Evolutionary conservation across 2,113 vertebrate genomes (phyloP), one percentile per base, ranked within the genome.

Genomic region (Sclerurus mexicanus): DNA sequence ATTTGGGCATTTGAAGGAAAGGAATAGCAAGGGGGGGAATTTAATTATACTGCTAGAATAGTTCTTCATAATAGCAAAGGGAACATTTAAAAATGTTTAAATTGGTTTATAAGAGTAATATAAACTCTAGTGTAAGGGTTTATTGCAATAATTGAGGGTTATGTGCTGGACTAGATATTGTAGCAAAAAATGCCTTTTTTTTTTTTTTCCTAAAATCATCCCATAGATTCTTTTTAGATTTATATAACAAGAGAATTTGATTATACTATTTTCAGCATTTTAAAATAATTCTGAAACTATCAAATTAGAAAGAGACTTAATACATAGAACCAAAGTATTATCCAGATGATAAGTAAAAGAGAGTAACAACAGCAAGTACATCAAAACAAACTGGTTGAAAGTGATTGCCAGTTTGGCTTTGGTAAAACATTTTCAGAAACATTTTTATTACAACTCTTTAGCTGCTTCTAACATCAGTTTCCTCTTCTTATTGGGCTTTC

Each of bases 151-250:
- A 8, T 50, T 49, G 1, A 2, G 2, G 2, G 0, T 23, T 60
- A 1, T 37, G 35, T 46, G 15, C 4, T 31, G 13, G 3, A 12
- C 3, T 89, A 27, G 28, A 84, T 9, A 44, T 72, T 16, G 85
- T 67, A 44, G 12, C 6, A 4, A 37, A 58, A 71, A 20, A 16
- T 0, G 0, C 0, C 0, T 6, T n/a, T 90, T 69, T 59, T 58
- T n/a, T 20, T 53, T 67, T 72, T 28, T 68, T 62, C 6, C 6
- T 53, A 77, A 84, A 90, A 68, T 55, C 13, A 4, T 30, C 12
- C 0, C 8, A 3, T 15, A 14, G 6, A 40, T 6, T 0, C 25
- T 60, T 71, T 82, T 87, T 22, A 30, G 21, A 15, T 56, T 60
- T 85, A 31, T 39, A 28, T 72, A 47, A 4, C 2, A 30, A 24